A percentile compares a stretch with the other conserved stretches of the same genome.
Conservation (phyloP, 2,888 invertebrate genomes). For the Stramonita haemastoma region DNA sequence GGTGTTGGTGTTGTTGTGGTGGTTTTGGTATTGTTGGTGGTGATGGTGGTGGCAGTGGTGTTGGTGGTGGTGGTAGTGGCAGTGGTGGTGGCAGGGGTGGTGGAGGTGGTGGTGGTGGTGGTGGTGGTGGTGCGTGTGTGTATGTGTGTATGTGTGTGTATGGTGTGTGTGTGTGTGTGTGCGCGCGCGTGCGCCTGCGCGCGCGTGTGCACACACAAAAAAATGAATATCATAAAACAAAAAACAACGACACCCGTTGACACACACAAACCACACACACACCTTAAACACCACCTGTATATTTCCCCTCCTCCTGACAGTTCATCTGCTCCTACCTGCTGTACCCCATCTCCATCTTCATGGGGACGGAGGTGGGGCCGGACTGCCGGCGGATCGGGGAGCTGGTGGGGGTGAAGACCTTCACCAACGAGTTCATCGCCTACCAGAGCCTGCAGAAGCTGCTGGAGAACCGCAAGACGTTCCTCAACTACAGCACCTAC, state of each 20-base stretch:
- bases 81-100: background rate
- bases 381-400: slow-evolving; percentile 88
- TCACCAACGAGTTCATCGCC: slow-evolving; percentile 95
- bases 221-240: too few relatives aligned
- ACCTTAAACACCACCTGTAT: too few relatives aligned
- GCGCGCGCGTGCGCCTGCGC: slow-evolving; percentile 18
- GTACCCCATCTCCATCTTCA: slow-evolving; percentile 91
- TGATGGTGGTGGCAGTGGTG: too few relatives aligned
- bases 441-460: slow-evolving; percentile 79
- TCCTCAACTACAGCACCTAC: slow-evolving; percentile 1
- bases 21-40: too few relatives aligned
- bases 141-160: background rate
- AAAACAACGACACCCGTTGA: too few relatives aligned
- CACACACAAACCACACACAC: background rate
- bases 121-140: background rate
- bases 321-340: slow-evolving; percentile 89
- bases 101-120: background rate
- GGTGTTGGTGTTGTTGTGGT: background rate
- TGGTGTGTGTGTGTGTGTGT: slow-evolving; percentile 26
- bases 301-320: slow-evolving; percentile 49
- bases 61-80: background rate
- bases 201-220: too few relatives aligned
- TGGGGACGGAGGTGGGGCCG: slow-evolving; percentile 82
- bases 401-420: slow-evolving; percentile 91
- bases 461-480: slow-evolving; percentile 25